Evolutionary conservation across 2,888 invertebrate species (phyloP).

Genomic region (Catocala fraxini): DNA sequence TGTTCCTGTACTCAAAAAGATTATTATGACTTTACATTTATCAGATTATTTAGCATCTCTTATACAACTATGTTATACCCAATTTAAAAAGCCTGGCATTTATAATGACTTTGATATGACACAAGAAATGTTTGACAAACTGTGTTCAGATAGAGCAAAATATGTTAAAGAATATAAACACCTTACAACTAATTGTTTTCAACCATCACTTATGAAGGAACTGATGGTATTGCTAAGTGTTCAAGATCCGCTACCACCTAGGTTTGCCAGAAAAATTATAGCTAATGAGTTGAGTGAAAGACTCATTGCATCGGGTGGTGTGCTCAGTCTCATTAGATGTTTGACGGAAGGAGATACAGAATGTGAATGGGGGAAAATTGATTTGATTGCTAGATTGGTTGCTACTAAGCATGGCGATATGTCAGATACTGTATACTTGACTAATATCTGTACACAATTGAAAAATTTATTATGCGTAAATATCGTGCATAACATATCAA

Average conservation of each 20-base stretch:
- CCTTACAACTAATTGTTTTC: slow-evolving; percentile 87
- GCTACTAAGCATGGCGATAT: slow-evolving; percentile 82
- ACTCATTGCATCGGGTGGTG: slow-evolving; percentile 88
- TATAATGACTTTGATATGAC: slow-evolving; percentile 86
- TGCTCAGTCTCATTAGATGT: slow-evolving; percentile 89
- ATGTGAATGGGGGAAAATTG: slow-evolving; percentile 90
- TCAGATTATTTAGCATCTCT: slow-evolving; percentile 89
- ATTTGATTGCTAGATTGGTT: slow-evolving; percentile 90
- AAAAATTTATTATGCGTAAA: slow-evolving; percentile 77
- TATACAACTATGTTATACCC: slow-evolving; percentile 90
- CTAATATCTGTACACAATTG: slow-evolving; percentile 85
- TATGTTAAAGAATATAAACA: slow-evolving; percentile 83
- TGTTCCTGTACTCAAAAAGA: slow-evolving; percentile 83
- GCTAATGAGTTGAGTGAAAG: slow-evolving; percentile 88
- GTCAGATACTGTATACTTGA: slow-evolving; percentile 83
- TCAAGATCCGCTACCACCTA: slow-evolving; percentile 82
- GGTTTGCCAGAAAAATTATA: slow-evolving; percentile 89
- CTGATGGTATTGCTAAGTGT: slow-evolving; percentile 89
- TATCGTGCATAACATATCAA: slow-evolving; percentile 75
- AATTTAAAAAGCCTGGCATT: slow-evolving; percentile 87
- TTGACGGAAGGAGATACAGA: slow-evolving; percentile 89
- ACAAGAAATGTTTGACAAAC: slow-evolving; percentile 81
- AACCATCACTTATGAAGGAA: slow-evolving; percentile 89
- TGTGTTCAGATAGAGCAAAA: slow-evolving; percentile 81
- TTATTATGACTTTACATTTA: slow-evolving; percentile 87